phyloP scores from a whole-genome alignment of 2,888 invertebrate species.

The Melanargia galathea region DNA sequence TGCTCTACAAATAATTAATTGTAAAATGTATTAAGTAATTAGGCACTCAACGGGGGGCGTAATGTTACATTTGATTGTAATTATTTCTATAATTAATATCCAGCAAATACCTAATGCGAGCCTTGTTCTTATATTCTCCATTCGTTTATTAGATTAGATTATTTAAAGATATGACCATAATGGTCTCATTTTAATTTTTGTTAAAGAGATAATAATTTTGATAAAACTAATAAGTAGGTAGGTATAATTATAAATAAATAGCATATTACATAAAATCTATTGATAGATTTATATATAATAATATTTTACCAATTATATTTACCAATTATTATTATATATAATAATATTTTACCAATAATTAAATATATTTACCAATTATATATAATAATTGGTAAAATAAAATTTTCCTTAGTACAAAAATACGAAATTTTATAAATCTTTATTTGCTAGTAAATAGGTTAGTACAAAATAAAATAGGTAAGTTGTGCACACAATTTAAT shows the following conservation, averaged over 20 bases:
- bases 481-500: too few species aligned
- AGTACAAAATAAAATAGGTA: not conserved
- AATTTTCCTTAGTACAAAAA: too few species aligned
- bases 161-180: not conserved
- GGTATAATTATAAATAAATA: not conserved
- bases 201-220: not conserved
- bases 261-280: not conserved
- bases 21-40: constrained; percentile 25
- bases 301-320: too few species aligned
- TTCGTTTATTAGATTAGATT: not conserved
- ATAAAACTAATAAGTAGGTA: not conserved
- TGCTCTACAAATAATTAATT: constrained; percentile 24
- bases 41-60: constrained; percentile 23
- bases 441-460: not conserved
- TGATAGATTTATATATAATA: too few species aligned
- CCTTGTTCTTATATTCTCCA: not conserved
- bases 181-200: not conserved
- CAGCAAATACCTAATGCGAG: not conserved
- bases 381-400: too few species aligned
- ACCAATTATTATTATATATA: too few species aligned
- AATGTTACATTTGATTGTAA: constrained; percentile 11
- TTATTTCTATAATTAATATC: constrained; percentile 6
- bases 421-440: not conserved
- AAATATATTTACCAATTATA: too few species aligned
- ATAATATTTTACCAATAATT: too few species aligned